phyloP scores from a whole-genome alignment of 1,140 invertebrate species.

The Homalodisca vitripennis region DNA sequence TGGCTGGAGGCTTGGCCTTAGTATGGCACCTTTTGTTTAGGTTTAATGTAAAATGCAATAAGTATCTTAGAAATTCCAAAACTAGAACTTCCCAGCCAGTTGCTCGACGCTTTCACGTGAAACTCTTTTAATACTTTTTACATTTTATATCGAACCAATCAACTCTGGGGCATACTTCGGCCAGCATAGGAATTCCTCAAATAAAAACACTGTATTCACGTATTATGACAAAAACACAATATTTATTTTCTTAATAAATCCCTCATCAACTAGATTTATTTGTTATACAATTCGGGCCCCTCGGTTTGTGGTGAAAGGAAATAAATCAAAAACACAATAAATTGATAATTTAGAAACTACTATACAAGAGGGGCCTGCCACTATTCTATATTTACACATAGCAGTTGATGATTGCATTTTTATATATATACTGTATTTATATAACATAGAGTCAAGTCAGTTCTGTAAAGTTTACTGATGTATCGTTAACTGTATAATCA shows the following conservation, averaged over 20 bases:
- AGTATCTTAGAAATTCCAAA: too few species aligned
- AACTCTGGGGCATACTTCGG: neutral
- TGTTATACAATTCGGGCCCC: slow-evolving; percentile 21
- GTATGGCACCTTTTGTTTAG: too few species aligned
- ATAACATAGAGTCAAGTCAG: slow-evolving; percentile 11
- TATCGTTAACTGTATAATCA: slow-evolving; percentile 11
- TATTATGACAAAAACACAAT: slow-evolving; percentile 41
- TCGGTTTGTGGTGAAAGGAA: neutral
- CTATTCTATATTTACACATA: slow-evolving; percentile 14
- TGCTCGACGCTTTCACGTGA: too few species aligned
- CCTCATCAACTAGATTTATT: slow-evolving; percentile 32
- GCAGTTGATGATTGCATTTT: slow-evolving; percentile 24
- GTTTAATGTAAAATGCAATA: too few species aligned
- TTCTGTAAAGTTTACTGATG: slow-evolving; percentile 17
- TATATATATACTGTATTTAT: slow-evolving; percentile 25
- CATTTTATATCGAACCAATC: neutral
- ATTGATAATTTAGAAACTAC: slow-evolving; percentile 22
- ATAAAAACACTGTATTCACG: slow-evolving; percentile 35
- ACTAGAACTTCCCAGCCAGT: too few species aligned
- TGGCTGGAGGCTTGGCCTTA: too few species aligned
- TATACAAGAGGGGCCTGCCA: neutral
- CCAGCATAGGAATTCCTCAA: neutral
- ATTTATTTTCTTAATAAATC: slow-evolving; percentile 39
- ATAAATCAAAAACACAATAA: slow-evolving; percentile 23
- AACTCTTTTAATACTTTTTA: neutral